Base-by-base conservation (phyloP, 2,113 vertebrate genomes). In the Spilogale gracilis region DNA sequence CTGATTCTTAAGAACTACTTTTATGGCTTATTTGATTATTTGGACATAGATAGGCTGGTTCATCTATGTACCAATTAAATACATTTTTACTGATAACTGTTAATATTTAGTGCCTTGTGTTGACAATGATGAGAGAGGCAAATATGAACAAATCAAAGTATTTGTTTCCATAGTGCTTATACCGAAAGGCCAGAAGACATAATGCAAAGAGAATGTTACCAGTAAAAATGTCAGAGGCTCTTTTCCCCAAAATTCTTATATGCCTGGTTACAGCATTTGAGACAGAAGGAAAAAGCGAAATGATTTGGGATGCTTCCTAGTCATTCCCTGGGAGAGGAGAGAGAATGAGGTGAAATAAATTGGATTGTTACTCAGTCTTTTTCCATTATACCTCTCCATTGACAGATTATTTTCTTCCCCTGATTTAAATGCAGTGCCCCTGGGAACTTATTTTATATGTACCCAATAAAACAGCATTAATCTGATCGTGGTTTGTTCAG, bases 401-500 rank as follows among this genome's bases (percentile, higher is more conserved):
- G 76, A n/a, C 9, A 95, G 30, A 45, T 43, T 69, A 80, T 88
- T 95, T 80, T 52, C 27, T 94, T 25, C 63, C 32, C 88, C 20
- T 83, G 76, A 91, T 96, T 96, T 89, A 86, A 86, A 91, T 65
- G 32, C 23, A 38, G 17, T 86, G 61, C 45, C 93, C 63, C 83
- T 95, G 92, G 86, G 56, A 91, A 63, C 48, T 91, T 79, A 45
- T 78, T 61, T 96, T 89, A 30, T 94, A 54, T 95, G 21, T 84
- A 61, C 7, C 54, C 83, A 96, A 80, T 96, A 95, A 95, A 96
- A 87, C 16, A 60, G 23, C 67, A 69, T 78, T 94, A 89, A 96
- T 86, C 45, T 83, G 32, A 97, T 80, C 20, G 82, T 92, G 7
- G 69, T 92, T 96, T 97, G 78, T 96, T 98, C 82, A 93, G 71